Evolutionary conservation across 2,888 invertebrate genomes (phyloP), one percentile per base, ranked within the genome.

Genomic region (Hyles lineata): DNA sequence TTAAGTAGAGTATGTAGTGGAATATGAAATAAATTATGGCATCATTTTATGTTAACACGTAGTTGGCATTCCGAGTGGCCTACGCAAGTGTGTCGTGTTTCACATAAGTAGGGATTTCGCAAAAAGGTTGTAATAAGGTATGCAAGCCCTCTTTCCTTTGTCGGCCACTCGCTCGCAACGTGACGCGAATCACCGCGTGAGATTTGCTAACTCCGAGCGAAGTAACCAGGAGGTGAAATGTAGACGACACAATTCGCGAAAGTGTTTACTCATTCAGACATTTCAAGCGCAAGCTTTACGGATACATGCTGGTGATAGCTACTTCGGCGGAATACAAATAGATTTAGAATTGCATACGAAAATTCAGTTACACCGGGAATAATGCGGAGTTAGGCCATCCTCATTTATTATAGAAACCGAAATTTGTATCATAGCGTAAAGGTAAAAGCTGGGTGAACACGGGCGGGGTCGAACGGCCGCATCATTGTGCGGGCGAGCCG

Each of bases 61-160:
- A 89, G 83, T 89, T 87, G 89, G 89, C 89, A 89, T 91, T 90
- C 89, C 83, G 88, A 89, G 90, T 89, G 82, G 83, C 81, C 83
- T 85, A 87, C 88, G 82, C 83, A 86, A 87, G 85, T 89, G 90
- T 89, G 90, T 90, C 90, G 88, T 90, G 90, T 93, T 92, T 90
- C 91, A 90, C 89, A 89, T 90, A 93, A 94, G 91, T 90, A 87
- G 87, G 92, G 93, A 92, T 93, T 93, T 92, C 81, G 88, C 87
- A 91, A 92, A 94, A 93, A 93, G 92, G 93, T 91, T 89, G 91
- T 92, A 91, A 92, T 94, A 94, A 93, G 92, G 92, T 94, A 94
- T 94, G 93, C 93, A 92, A 89, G 92, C 92, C 92, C 93, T 92
- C 92, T 91, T 90, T 86, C 93, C 94, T 94, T 94, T 94, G 94